Base-by-base conservation (phyloP, 1,140 invertebrate genomes). In the Ganaspis sp. region DNA sequence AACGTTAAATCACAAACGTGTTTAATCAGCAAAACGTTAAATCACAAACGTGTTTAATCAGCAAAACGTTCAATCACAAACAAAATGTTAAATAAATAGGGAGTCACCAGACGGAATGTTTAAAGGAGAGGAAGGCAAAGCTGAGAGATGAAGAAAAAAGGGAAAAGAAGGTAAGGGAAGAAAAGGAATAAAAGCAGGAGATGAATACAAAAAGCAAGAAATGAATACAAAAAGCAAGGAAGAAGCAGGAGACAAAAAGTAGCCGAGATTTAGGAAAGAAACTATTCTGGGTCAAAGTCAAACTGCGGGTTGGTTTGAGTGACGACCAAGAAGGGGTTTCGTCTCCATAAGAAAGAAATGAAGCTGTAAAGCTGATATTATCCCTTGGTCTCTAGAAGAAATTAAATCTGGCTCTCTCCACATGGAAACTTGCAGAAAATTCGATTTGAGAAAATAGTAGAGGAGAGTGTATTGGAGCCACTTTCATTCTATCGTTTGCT, bases 171-270 rank as follows among this genome's bases (percentile, higher is more conserved):
- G 45, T 19, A 26, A 76, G 70, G 70, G 12, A 76, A 72, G 49
- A 23, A 73, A 64, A 69, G 12, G 78, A 72, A 53, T 40, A 34
- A 34, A 34, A 34, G 29, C 29, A 34, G 29, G 6, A n/a, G n/a
- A n/a, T n/a, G n/a, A 40, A 9, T 40, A 11, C 11, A 45, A 34
- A 34, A 34, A 34, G 29, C 29, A 34, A 6, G 6, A 54, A 78
- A 74, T n/a, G n/a, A 40, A 9, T 40, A 11, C 11, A 45, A 45
- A 45, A 45, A 77, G 69, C n/a, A 69, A 78, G 42, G 64, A 78
- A 74, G 69, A 84, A 70, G 40, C 73, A 23, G 42, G 74, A 53
- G 26, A 80, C n/a, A n/a, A n/a, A n/a, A n/a, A n/a, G n/a, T n/a
- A 53, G 34, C 23, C 37, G 9, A 80, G 34, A 69, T 45, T 17